Conservation (phyloP, 1,140 invertebrate species). For the Oppia nitens region DNA sequence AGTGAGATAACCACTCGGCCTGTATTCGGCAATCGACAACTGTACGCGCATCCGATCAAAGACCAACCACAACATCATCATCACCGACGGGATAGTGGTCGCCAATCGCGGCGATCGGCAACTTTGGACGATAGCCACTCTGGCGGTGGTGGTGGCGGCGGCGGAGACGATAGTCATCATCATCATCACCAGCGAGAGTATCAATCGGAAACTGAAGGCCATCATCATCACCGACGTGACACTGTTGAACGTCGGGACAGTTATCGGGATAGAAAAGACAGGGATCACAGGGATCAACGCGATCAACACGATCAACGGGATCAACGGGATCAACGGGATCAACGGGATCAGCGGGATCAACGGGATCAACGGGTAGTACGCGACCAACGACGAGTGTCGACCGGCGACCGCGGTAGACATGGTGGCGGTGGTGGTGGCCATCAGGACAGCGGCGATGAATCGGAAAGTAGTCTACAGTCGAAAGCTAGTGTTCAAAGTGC, state of each 20-base stretch:
- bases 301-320: neutral
- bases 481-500: slow-evolving; percentile 21
- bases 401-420: neutral
- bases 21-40: slow-evolving; percentile 6
- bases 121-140: too few relatives aligned
- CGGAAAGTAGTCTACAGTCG: slow-evolving; percentile 21
- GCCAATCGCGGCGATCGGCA: neutral
- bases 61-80: neutral
- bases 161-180: neutral
- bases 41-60: slow-evolving; percentile 7
- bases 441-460: slow-evolving; percentile 14
- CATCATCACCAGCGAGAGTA: neutral
- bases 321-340: neutral
- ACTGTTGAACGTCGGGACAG: neutral
- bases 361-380: neutral
- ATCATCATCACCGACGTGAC: neutral
- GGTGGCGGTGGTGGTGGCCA: neutral
- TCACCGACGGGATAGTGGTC: neutral
- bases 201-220: neutral
- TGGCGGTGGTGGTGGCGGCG: neutral
- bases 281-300: neutral
- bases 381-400: neutral
- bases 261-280: too few relatives aligned
- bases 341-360: neutral
- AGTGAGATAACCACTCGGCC: slow-evolving; percentile 19